Conservation (phyloP, 2,888 invertebrate genomes). For the Papilio gigon region DNA sequence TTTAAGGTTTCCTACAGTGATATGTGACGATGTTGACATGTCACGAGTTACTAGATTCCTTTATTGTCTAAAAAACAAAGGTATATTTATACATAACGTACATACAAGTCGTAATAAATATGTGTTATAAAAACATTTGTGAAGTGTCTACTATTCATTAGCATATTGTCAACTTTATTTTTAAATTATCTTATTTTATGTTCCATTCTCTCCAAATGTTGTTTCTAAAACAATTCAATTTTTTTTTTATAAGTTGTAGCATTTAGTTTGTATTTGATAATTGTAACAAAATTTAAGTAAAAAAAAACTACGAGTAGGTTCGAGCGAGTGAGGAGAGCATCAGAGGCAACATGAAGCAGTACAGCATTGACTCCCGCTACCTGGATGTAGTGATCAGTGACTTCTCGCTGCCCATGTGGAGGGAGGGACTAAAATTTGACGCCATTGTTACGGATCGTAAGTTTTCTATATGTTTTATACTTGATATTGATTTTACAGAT, state of each 20-base stretch:
- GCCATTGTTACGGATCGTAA: slow-evolving; percentile 98
- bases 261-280: not conserved
- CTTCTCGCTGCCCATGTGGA: slow-evolving; percentile 92
- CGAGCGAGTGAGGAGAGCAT: slow-evolving; percentile 93
- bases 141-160: not conserved
- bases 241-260: too few relatives aligned
- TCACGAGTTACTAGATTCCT: not conserved
- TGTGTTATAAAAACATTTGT: not conserved
- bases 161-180: not conserved
- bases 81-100: too few relatives aligned
- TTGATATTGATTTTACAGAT: not conserved
- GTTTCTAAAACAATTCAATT: too few relatives aligned
- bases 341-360: slow-evolving; percentile 93
- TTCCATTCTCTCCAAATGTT: not conserved
- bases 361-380: slow-evolving; percentile 88
- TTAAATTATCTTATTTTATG: not conserved
- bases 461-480: slow-evolving; percentile 60
- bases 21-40: slow-evolving; percentile 9
- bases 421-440: slow-evolving; percentile 87
- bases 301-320: slow-evolving; percentile 62
- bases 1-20: slow-evolving; percentile 38
- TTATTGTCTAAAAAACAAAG: too few relatives aligned
- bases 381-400: slow-evolving; percentile 96
- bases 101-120: too few relatives aligned
- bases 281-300: not conserved